Evolutionary conservation across 2,888 invertebrate species (phyloP).

Genomic region (Axea sp.): DNA sequence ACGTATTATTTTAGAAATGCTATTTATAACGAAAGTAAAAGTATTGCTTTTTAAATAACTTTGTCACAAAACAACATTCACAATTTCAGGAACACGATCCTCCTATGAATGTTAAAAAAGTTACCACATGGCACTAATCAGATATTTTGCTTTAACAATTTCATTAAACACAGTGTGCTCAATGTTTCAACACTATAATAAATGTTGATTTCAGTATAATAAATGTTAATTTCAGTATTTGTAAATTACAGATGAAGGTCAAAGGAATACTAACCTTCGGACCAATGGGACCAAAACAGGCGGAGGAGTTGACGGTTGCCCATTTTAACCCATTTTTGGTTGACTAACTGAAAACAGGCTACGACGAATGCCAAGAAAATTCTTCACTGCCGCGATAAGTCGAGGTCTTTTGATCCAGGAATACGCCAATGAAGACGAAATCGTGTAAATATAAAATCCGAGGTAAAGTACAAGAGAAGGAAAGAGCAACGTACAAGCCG

Average conservation of each 20-base stretch:
- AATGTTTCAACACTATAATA: constrained; percentile 18
- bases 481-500: constrained; percentile 8
- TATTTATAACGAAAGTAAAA: too few relatives aligned
- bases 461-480: constrained; percentile 49
- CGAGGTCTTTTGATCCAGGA: constrained; percentile 59
- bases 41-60: too few relatives aligned
- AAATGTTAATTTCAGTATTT: constrained; percentile 33
- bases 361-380: constrained; percentile 62
- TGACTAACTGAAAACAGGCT: too few relatives aligned
- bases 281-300: constrained; percentile 83
- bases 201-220: constrained; percentile 33
- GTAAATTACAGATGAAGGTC: constrained; percentile 82
- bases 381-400: constrained; percentile 73
- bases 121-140: too few relatives aligned
- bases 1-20: too few relatives aligned
- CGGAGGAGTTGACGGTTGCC: constrained; percentile 79
- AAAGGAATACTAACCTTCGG: constrained; percentile 82
- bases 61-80: too few relatives aligned
- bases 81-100: too few relatives aligned
- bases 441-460: constrained; percentile 57
- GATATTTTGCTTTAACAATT: constrained; percentile 14
- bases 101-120: too few relatives aligned
- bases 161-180: constrained; percentile 32
- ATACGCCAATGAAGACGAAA: constrained; percentile 29
- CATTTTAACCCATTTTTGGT: too few relatives aligned